Evolutionary conservation across 2,113 vertebrate genomes (phyloP).

Genomic region (Seriola quinqueradiata): DNA sequence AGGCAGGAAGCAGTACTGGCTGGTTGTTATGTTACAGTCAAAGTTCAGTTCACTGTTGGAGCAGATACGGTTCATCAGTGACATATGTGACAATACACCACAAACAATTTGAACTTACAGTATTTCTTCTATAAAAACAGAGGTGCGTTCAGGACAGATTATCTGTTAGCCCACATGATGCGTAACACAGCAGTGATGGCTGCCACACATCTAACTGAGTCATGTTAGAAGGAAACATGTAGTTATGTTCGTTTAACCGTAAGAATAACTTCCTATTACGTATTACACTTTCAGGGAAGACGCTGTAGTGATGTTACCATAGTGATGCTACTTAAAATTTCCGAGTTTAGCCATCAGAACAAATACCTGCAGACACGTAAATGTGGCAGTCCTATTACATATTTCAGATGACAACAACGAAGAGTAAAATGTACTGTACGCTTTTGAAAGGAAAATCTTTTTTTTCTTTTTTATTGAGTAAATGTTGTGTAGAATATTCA

Average conservation of each 20-base stretch:
- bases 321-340: slow-evolving; percentile 35
- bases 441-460: too few species aligned
- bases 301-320: slow-evolving; percentile 20
- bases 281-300: slow-evolving; percentile 1
- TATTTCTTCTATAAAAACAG: too few species aligned
- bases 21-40: slow-evolving; percentile 37
- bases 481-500: too few species aligned
- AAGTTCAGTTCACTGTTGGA: not conserved
- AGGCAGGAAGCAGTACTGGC: slow-evolving; percentile 8
- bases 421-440: too few species aligned
- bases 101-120: not conserved
- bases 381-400: not conserved
- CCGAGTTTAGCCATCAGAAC: not conserved
- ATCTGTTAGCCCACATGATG: too few species aligned
- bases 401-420: not conserved
- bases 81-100: not conserved
- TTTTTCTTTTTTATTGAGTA: too few species aligned
- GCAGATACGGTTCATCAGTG: slow-evolving; percentile 5
- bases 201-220: not conserved
- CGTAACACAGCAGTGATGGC: not conserved
- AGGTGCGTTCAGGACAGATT: too few species aligned
- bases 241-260: not conserved
- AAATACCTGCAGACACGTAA: slow-evolving; percentile 29
- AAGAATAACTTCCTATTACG: not conserved
- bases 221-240: not conserved